These are phyloP conservation scores for Leptobrachium ailaonicum DNA, from an alignment of 2,113 vertebrate genomes.

Conservation along the genomic window DNA sequence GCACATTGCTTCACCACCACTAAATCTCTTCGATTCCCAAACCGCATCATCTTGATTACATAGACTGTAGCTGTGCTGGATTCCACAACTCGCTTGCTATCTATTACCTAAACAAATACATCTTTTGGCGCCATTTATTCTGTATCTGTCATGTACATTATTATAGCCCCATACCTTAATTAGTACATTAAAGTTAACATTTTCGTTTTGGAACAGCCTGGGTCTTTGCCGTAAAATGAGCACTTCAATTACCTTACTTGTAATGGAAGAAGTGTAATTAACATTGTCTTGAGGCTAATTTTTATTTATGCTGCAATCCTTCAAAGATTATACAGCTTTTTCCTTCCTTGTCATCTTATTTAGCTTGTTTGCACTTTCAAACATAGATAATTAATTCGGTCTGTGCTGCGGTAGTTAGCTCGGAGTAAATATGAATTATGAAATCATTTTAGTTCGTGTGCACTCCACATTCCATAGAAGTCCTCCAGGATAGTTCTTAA, in stretches of 20 bases:
- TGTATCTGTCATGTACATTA: constrained; percentile 43
- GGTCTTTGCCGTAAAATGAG: constrained; percentile 40
- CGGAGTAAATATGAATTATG: constrained; percentile 48
- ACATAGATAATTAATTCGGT: constrained; percentile 48
- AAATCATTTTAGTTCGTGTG: constrained; percentile 48
- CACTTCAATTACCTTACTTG: constrained; percentile 44
- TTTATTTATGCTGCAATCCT: constrained; percentile 48
- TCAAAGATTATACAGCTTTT: constrained; percentile 43
- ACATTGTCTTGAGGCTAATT: constrained; percentile 48
- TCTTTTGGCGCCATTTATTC: constrained; percentile 41
- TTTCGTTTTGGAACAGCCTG: constrained; percentile 33
- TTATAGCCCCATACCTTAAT: constrained; percentile 50
- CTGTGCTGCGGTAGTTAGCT: constrained; percentile 41
- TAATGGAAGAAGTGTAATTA: constrained; percentile 48
- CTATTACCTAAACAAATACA: constrained; percentile 55
- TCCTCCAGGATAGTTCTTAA: constrained; percentile 40
- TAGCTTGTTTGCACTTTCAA: constrained; percentile 48
- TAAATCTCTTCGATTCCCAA: constrained; percentile 41
- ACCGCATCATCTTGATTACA: constrained; percentile 39
- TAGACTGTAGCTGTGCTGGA: constrained; percentile 37
- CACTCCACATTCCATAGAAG: constrained; percentile 32
- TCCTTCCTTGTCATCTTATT: constrained; percentile 45
- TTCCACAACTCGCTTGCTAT: constrained; percentile 43
- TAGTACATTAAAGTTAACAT: constrained; percentile 46
- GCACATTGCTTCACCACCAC: constrained; percentile 32